Base-by-base conservation (phyloP, 1,140 invertebrate genomes). In the Diachasma alloeum region DNA sequence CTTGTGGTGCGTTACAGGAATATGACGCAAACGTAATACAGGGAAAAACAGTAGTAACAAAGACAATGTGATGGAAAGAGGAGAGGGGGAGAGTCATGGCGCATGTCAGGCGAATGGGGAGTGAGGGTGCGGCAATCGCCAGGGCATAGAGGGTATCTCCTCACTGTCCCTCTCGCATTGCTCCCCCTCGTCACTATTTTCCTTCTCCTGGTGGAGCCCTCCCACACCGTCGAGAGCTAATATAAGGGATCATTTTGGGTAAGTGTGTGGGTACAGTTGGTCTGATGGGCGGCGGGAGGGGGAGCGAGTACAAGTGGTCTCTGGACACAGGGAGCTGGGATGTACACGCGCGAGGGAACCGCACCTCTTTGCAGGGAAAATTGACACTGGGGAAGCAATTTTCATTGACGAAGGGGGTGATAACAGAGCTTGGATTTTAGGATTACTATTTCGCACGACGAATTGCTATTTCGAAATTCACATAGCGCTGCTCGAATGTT, bases 101-200 rank as follows among this genome's bases (percentile, higher is more conserved):
- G 83, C 85, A 86, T 87, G 85, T 85, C 85, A 86, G 76, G 42
- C 76, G 72, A 42, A 13, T 53, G 48, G 15, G n/a, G 48, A n/a
- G 68, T 78, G 80, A 85, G 85, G 85, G 85, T 85, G 85, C 84
- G 84, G 85, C 83, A 85, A 71, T 74, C 37, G n/a, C 48, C 46
- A 26, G 13, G 37, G 37, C 73, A 37, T 53, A 17, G 31, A 37
- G 26, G 19, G 17, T 44, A 73, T 36, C 31, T 31, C 17, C 31
- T 19, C 56, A 59, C 72, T 36, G 37, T 31, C n/a, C 48, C 48
- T 56, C 19, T 22, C 48, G 15, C n/a, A 15, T 22, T 10, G 2
- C n/a, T 19, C 6, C 24, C 26, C 17, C 37, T n/a, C 69, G 26
- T 72, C 69, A 48, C 69, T 53, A 59, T 36, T 68, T 36, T 24